Base-by-base conservation (phyloP, 2,797 vertebrate genomes). In the Craterocephalus amniculus region DNA sequence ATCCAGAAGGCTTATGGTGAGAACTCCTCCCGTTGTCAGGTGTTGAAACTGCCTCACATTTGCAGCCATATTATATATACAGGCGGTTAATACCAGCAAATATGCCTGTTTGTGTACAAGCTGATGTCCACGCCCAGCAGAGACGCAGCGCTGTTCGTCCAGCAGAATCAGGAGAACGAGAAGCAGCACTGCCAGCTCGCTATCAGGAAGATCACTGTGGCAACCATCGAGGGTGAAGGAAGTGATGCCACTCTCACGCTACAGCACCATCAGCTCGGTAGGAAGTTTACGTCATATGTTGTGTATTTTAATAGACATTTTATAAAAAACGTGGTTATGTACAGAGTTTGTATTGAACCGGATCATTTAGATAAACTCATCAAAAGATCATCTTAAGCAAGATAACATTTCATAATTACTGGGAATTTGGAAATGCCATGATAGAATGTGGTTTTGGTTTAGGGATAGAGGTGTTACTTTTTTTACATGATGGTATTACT, bases 1-100 rank as follows among this genome's bases (percentile, higher is more conserved):
- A 9, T 83, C 67, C 58, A 90, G 93, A 76, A 89, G 94, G 67
- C 85, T 95, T 57, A 87, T 95, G 91, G 95, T 95, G 67, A 93
- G 93, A 56, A 49, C 3, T 16, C 20, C 45, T 55, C 13, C 51
- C 0, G 13, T 48, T n/a, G 1, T 38, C 14, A 38, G 36, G 14
- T 24, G 2, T 32, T 6, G 56, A 65, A 14, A 14, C 16, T 36
- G 12, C 20, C 13, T 8, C 12, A 32, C 49, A 31, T 4, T 29
- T 2, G 3, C 20, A 20, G 34, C 26, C 7, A 43, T 8, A 45
- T 60, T 55, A 52, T 0, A 20, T 7, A 13, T 36, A 16, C 35
- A 29, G 16, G 10, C 10, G 8, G 6, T 36, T 11, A 35, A 32
- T 31, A 16, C 31, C 3, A 36, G 36, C 12, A 36, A 13, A 36